Evolutionary conservation across 1,140 invertebrate species (phyloP).

Genomic region (Magallana angulata): DNA sequence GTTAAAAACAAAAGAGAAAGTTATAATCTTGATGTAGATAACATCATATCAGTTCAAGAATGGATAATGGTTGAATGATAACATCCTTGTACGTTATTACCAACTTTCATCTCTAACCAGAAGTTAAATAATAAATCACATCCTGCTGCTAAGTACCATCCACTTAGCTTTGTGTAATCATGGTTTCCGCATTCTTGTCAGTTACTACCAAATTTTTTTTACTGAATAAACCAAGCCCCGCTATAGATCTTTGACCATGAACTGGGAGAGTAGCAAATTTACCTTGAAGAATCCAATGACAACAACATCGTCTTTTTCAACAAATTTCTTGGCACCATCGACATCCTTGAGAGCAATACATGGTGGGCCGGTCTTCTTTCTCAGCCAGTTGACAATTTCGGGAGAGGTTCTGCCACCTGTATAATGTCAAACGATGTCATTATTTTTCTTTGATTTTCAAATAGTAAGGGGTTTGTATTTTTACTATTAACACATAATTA

Average conservation of each 20-base stretch:
- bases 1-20: conserved; percentile 36
- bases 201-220: too few species aligned
- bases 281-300: conserved; percentile 96
- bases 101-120: background rate
- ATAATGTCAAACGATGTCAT: background rate
- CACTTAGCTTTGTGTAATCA: background rate
- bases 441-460: too few species aligned
- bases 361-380: conserved; percentile 96
- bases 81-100: too few species aligned
- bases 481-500: too few species aligned
- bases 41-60: too few species aligned
- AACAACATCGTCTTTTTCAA: conserved; percentile 88
- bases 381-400: conserved; percentile 95
- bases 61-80: too few species aligned
- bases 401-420: conserved; percentile 92
- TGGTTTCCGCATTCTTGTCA: background rate
- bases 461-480: too few species aligned
- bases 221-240: too few species aligned
- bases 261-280: conserved; percentile 33
- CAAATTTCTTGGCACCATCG: conserved; percentile 91
- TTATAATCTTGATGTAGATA: too few species aligned
- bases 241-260: too few species aligned
- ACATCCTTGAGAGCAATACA: conserved; percentile 88
- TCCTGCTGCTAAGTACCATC: background rate
- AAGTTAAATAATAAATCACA: background rate